A percentile compares a stretch with the other conserved stretches of the same genome.
phyloP scores from a whole-genome alignment of 2,888 invertebrate species.

The Rapana venosa region DNA sequence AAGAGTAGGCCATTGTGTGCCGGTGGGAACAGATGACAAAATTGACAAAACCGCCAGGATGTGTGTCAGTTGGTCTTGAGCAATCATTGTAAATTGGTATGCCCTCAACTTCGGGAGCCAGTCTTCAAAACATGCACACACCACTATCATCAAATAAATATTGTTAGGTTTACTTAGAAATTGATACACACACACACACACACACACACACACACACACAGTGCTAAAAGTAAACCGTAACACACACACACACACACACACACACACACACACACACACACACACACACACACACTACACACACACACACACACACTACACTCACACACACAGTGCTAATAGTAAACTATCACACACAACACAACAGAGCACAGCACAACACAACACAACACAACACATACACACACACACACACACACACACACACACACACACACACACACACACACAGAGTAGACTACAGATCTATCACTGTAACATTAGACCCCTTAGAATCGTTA shows the following conservation, averaged over 20 bases:
- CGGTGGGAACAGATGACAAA: too few species aligned
- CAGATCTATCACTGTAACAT: background rate
- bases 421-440: constrained; percentile 7
- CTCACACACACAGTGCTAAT: background rate
- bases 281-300: background rate
- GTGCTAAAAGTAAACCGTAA: background rate
- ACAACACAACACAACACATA: background rate
- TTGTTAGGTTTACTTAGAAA: background rate
- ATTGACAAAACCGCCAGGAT: too few species aligned
- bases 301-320: constrained; percentile 12
- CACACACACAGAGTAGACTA: background rate
- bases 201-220: background rate
- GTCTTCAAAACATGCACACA: too few species aligned
- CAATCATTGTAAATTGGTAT: too few species aligned
- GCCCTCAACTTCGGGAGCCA: too few species aligned
- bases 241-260: constrained; percentile 13
- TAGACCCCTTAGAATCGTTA: background rate
- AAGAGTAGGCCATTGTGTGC: too few species aligned
- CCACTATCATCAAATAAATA: too few species aligned
- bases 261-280: constrained; percentile 18
- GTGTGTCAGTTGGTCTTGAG: too few species aligned
- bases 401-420: background rate
- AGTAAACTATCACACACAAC: background rate
- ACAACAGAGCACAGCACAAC: background rate
- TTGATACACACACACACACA: background rate